A percentile compares a stretch with the other conserved stretches of the same genome.
These are phyloP conservation scores for Drosophila sp. DNA, from an alignment of 1,140 invertebrate species.

Conservation along the genomic window DNA sequence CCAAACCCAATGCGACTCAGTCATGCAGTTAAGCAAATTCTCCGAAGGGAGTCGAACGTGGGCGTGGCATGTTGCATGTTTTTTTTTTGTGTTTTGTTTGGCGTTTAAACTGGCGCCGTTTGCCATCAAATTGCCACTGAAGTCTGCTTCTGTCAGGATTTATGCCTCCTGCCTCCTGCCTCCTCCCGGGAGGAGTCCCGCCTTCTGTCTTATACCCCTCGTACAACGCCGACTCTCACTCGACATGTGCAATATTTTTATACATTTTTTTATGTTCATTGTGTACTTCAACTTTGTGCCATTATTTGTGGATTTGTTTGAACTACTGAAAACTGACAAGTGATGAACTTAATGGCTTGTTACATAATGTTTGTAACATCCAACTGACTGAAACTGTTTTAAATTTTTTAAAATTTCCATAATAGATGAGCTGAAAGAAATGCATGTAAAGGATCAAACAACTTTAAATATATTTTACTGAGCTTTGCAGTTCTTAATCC, in stretches of 20 bases:
- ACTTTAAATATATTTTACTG: slow-evolving; percentile 26
- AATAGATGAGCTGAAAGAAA: slow-evolving; percentile 21
- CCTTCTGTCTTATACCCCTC: too few species aligned
- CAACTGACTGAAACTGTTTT: slow-evolving; percentile 31
- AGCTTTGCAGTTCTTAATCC: slow-evolving; percentile 13
- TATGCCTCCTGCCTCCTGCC: neutral
- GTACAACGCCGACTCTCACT: neutral
- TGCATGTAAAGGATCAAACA: neutral
- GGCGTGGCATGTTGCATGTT: slow-evolving; percentile 4
- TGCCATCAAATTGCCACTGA: slow-evolving; percentile 43
- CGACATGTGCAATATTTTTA: slow-evolving; percentile 18
- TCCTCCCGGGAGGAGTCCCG: too few species aligned
- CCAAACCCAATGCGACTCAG: slow-evolving; percentile 26
- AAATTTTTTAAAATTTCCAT: slow-evolving; percentile 55
- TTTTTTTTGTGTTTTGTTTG: slow-evolving; percentile 21
- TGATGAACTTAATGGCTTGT: slow-evolving; percentile 32
- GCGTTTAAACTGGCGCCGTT: slow-evolving; percentile 43
- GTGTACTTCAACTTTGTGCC: slow-evolving; percentile 26
- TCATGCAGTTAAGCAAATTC: slow-evolving; percentile 49
- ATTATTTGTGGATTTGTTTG: slow-evolving; percentile 30
- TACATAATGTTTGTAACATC: slow-evolving; percentile 5
- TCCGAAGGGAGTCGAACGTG: neutral
- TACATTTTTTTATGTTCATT: slow-evolving; percentile 55
- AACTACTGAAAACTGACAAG: slow-evolving; percentile 14
- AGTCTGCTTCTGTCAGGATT: slow-evolving; percentile 22